Percentiles rank a stretch among this genome's conserved stretches.
These are phyloP conservation scores for Ceyx melanurus DNA, from an alignment of 2,113 vertebrate genomes.

Conservation along the genomic window DNA sequence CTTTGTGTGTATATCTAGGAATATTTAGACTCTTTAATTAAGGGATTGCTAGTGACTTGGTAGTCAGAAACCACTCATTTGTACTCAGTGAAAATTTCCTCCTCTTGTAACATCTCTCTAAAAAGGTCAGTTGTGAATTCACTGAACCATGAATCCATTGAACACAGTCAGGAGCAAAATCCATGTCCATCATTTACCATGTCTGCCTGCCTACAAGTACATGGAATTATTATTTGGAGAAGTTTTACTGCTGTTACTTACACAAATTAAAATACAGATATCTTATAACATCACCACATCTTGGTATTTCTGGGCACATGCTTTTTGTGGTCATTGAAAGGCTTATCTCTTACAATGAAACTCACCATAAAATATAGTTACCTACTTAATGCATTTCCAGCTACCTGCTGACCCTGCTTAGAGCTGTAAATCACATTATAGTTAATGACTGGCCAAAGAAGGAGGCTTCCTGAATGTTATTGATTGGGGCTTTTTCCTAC, in stretches of 20 bases:
- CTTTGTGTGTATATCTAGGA: neutral
- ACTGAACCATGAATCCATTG: neutral
- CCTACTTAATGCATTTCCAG: neutral
- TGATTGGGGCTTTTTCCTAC: neutral
- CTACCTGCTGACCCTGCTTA: neutral
- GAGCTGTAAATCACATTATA: neutral
- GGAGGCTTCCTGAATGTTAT: neutral
- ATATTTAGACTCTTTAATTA: neutral
- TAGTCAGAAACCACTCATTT: neutral
- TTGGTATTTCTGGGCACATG: neutral
- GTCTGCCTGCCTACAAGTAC: neutral
- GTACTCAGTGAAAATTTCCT: neutral
- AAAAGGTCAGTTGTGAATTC: conserved; percentile 11
- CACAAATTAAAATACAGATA: neutral
- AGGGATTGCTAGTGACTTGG: neutral
- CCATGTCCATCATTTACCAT: neutral
- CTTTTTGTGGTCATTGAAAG: neutral
- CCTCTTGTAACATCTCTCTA: neutral
- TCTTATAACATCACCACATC: neutral
- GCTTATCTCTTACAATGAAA: neutral
- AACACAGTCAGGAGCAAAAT: neutral
- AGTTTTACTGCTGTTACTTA: neutral
- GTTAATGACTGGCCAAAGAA: conserved; percentile 1
- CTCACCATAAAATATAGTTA: neutral
- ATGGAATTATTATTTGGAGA: neutral